phyloP scores from a whole-genome alignment of 2,888 invertebrate genomes.

The Polylopha cassiicola region DNA sequence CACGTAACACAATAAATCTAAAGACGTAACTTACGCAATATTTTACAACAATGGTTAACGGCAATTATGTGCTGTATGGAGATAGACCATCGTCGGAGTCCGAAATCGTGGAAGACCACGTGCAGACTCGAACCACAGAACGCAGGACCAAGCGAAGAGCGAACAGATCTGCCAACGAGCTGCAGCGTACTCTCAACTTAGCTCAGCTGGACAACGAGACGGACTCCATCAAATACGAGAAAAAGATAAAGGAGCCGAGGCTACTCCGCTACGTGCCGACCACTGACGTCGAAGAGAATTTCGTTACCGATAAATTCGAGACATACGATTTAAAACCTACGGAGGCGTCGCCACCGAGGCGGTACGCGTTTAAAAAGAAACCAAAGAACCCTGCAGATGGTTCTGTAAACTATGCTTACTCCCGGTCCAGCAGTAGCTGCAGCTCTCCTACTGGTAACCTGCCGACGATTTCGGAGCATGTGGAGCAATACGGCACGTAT shows the following conservation, averaged over 20 bases:
- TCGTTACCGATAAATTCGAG: constrained; percentile 62
- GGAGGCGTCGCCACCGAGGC: constrained; percentile 54
- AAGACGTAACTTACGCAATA: constrained; percentile 25
- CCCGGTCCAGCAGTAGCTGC: constrained; percentile 65
- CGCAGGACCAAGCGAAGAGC: constrained; percentile 54
- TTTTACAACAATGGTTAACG: constrained; percentile 64
- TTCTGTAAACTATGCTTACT: constrained; percentile 65
- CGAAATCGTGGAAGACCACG: constrained; percentile 65
- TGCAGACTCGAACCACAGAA: constrained; percentile 55
- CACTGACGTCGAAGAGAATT: constrained; percentile 62
- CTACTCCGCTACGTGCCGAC: constrained; percentile 64
- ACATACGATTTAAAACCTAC: constrained; percentile 61
- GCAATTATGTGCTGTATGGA: constrained; percentile 67
- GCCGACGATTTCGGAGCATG: constrained; percentile 67
- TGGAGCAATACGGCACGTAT: constrained; percentile 61
- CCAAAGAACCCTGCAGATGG: constrained; percentile 66
- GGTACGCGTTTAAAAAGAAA: constrained; percentile 63
- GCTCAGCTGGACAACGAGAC: constrained; percentile 67
- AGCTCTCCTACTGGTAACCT: constrained; percentile 66
- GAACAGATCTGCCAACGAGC: constrained; percentile 56
- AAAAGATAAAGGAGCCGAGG: constrained; percentile 62
- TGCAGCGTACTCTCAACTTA: constrained; percentile 53
- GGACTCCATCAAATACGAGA: constrained; percentile 65
- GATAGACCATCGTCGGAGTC: constrained; percentile 65
- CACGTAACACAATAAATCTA: constrained; percentile 25